Percentiles rank a stretch among this genome's conserved stretches.
Evolutionary conservation across 2,888 invertebrate genomes (phyloP).

Genomic region (Ectobius pallidus): DNA sequence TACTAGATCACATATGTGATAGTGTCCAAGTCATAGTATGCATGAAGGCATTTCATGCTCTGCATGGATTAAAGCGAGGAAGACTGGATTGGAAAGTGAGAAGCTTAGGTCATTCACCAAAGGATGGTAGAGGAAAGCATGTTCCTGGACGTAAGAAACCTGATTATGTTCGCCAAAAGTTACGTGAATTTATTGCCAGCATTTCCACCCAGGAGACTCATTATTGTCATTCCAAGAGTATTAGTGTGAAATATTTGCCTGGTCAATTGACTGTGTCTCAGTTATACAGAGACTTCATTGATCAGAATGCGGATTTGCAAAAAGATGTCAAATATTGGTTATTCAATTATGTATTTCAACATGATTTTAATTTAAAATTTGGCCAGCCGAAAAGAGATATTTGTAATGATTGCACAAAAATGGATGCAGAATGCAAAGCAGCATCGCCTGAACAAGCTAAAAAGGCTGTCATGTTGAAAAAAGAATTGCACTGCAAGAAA

Average conservation of each 20-base stretch:
- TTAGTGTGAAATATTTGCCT: conserved; percentile 19
- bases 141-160: too few relatives aligned
- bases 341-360: conserved; percentile 14
- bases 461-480: background rate
- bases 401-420: conserved; percentile 8
- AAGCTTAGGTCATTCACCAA: conserved; percentile 2
- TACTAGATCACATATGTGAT: conserved; percentile 13
- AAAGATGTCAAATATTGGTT: conserved; percentile 4
- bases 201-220: background rate
- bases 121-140: conserved; percentile 13
- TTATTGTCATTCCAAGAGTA: conserved; percentile 2
- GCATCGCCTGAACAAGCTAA: background rate
- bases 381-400: background rate
- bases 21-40: background rate
- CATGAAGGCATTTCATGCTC: conserved; percentile 11
- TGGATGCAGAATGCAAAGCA: conserved; percentile 19
- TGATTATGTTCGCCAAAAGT: background rate
- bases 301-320: background rate
- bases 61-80: conserved; percentile 19
- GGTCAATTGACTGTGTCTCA: conserved; percentile 14
- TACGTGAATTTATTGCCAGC: conserved; percentile 21
- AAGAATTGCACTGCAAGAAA: background rate
- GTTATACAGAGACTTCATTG: conserved; percentile 12
- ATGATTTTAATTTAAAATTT: conserved; percentile 25
- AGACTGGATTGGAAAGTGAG: conserved; percentile 6